phyloP scores from a whole-genome alignment of 2,797 vertebrate genomes.

The Eutrigla gurnardus region DNA sequence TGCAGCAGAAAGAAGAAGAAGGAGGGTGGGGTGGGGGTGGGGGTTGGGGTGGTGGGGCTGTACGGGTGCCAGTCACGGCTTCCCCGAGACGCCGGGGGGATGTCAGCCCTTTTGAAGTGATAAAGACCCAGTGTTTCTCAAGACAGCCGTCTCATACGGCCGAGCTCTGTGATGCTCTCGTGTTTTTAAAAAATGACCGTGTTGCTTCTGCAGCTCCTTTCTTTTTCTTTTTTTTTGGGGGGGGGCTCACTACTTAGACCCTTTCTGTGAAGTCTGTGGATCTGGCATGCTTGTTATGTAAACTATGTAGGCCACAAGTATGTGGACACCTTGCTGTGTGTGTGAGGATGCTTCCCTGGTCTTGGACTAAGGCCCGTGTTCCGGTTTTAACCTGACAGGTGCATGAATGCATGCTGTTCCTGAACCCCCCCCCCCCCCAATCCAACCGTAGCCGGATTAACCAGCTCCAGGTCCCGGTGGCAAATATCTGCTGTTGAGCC shows the following conservation, averaged over 20 bases:
- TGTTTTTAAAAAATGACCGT: slow-evolving; percentile 70
- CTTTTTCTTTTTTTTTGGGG: slow-evolving; percentile 20
- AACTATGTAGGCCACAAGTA: slow-evolving; percentile 21
- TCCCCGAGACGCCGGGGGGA: slow-evolving; percentile 73
- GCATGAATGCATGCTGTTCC: too few relatives aligned
- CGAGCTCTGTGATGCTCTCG: slow-evolving; percentile 70
- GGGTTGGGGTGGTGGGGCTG: slow-evolving; percentile 31
- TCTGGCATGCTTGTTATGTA: background rate
- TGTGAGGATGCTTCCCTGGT: background rate
- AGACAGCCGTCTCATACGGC: slow-evolving; percentile 69
- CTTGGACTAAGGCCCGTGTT: background rate
- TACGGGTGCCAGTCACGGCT: slow-evolving; percentile 74
- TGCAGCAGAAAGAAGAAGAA: slow-evolving; percentile 68
- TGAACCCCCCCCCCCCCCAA: too few relatives aligned
- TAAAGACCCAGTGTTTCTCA: slow-evolving; percentile 75
- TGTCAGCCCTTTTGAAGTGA: slow-evolving; percentile 79
- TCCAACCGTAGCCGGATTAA: too few relatives aligned
- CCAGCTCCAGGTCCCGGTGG: too few relatives aligned
- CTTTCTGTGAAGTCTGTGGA: slow-evolving; percentile 36
- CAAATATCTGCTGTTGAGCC: too few relatives aligned
- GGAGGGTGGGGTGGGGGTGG: too few relatives aligned
- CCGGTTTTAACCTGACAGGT: background rate
- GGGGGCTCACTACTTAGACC: slow-evolving; percentile 41
- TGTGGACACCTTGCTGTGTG: slow-evolving; percentile 15
- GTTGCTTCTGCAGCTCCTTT: slow-evolving; percentile 40